Evolutionary conservation across 1,140 invertebrate genomes (phyloP), one percentile per base, ranked within the genome.

Genomic region (Choristoneura fumiferana): DNA sequence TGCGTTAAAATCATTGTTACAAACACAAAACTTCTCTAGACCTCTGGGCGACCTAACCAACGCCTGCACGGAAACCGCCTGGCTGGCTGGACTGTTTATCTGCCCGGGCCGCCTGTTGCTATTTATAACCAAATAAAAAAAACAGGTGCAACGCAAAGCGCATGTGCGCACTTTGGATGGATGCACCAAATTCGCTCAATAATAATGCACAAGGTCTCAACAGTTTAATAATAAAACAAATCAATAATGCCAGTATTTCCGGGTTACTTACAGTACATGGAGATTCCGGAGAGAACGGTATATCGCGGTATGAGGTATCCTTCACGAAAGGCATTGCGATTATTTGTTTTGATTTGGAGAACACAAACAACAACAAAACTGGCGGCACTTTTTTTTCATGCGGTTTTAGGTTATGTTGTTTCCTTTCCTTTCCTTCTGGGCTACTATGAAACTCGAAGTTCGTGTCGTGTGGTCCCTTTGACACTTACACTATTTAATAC

Each of bases 211-310:
- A 29, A 33, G 9, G 6, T 29, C 22, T 15, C 18, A 29, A 13
- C n/a, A 4, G n/a, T 10, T 4, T 1, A 10, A 9, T 17, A 40
- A 40, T 43, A 6, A 3, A 29, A n/a, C n/a, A 22, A 45, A 45
- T 45, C 17, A 45, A 45, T 45, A 49, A 15, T 45, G 8, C 18
- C 2, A 45, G 15, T 4, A 45, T 29, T 45, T 22, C 40, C 22
- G 18, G 15, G 43, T 55, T 17, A 59, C 65, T 54, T 63, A 76
- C 76, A 22, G 22, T 2, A 29, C 53, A 15, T 39, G 69, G 66
- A 33, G 69, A 58, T 58, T 79, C 72, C 0, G 39, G 5, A 54
- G 60, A 67, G 61, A 76, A 81, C 10, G 73, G 63, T 2, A 71
- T 55, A 15, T 68, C 55, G 36, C 59, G 52, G 63, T 83, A 79